These are phyloP conservation scores for Pachypeltis micranthus DNA, from an alignment of 1,140 invertebrate species.

Conservation along the genomic window DNA sequence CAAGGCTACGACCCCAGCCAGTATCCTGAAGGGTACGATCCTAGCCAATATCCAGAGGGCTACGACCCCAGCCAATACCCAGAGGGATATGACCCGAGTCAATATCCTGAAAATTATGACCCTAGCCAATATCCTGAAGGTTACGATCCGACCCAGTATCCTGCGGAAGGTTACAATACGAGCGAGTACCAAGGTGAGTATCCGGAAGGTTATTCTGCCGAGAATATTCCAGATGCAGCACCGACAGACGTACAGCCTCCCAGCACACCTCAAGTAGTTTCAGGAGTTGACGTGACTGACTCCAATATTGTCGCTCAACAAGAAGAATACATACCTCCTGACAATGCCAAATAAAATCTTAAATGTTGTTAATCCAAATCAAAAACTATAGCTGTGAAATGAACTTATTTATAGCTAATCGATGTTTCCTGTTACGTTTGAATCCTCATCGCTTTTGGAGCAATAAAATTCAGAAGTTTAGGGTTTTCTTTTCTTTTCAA, in stretches of 20 bases:
- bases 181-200: background rate
- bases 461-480: constrained; percentile 5
- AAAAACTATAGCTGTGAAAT: background rate
- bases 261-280: background rate
- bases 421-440: constrained; percentile 1
- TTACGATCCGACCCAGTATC: constrained; percentile 5
- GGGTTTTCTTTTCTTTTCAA: no score
- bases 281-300: background rate
- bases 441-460: background rate
- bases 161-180: background rate
- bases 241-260: background rate
- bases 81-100: background rate
- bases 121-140: constrained; percentile 1
- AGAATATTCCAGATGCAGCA: background rate
- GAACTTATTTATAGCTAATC: background rate
- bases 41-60: background rate
- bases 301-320: constrained; percentile 8
- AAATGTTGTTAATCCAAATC: background rate
- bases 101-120: constrained; percentile 7
- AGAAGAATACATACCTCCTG: constrained; percentile 12
- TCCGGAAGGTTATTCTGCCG: background rate
- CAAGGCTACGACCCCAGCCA: background rate
- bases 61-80: background rate
- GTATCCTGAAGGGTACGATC: background rate
- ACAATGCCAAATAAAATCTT: background rate